These are phyloP conservation scores for Sciurus carolinensis DNA, from an alignment of 2,797 vertebrate species.

Conservation along the genomic window DNA sequence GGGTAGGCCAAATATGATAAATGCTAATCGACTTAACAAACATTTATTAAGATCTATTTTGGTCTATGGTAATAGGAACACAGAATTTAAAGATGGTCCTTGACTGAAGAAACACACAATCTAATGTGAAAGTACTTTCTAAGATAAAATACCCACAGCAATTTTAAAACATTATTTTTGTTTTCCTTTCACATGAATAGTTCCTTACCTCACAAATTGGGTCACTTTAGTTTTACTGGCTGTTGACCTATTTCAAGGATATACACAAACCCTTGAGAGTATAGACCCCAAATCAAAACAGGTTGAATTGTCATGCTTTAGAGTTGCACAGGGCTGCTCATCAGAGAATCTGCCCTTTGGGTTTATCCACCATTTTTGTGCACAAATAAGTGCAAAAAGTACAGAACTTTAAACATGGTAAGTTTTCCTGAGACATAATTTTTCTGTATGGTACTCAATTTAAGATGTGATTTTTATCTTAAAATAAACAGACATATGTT, in stretches of 20 bases:
- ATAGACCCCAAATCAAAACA: neutral
- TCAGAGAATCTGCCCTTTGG: neutral
- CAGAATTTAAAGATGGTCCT: neutral
- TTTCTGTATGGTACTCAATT: slow-evolving; percentile 1
- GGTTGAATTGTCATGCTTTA: neutral
- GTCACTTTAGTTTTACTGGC: neutral
- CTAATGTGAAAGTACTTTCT: neutral
- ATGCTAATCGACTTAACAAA: neutral
- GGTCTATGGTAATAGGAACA: neutral
- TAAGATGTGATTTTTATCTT: slow-evolving; percentile 31
- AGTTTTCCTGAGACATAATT: neutral
- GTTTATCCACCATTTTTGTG: neutral
- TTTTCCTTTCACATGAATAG: slow-evolving; percentile 7
- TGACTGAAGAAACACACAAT: slow-evolving; percentile 4
- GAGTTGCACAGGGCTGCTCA: neutral
- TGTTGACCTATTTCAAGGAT: neutral
- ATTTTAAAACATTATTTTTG: neutral
- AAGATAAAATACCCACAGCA: neutral
- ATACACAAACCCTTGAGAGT: neutral
- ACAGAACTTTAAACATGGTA: neutral
- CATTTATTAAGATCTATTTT: neutral
- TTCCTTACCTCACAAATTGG: neutral
- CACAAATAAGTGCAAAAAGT: neutral
- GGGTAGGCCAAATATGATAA: neutral
- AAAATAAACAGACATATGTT: slow-evolving; percentile 14